Evolutionary conservation across 1,140 invertebrate genomes (phyloP).

Genomic region (Drosophila burlai): DNA sequence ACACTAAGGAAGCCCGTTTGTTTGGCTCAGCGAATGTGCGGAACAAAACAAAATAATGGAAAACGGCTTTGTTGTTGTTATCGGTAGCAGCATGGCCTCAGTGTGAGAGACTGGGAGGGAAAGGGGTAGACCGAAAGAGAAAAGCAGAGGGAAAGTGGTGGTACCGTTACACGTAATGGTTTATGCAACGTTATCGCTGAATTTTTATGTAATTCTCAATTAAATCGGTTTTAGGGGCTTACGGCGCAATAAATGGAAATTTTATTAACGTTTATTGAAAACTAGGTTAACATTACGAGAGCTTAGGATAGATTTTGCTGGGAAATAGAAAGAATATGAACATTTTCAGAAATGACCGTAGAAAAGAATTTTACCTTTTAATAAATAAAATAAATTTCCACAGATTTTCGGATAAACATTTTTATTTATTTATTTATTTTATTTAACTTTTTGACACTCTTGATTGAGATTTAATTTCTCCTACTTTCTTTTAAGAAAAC

Average conservation of each 20-base stretch:
- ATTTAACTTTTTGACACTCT: background rate
- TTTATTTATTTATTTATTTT: too few relatives aligned
- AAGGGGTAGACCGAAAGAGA: background rate
- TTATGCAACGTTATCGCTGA: constrained; percentile 70
- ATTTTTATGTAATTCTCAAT: constrained; percentile 71
- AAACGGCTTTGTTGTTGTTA: constrained; percentile 45
- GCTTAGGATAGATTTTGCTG: background rate
- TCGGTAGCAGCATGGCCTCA: constrained; percentile 5
- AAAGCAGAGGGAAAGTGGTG: background rate
- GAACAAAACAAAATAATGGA: constrained; percentile 76
- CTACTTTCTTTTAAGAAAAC: background rate
- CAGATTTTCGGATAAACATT: too few relatives aligned
- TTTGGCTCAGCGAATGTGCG: constrained; percentile 58
- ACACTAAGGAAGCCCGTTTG: constrained; percentile 44
- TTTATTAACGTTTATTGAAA: background rate
- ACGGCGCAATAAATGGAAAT: background rate
- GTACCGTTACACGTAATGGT: constrained; percentile 52
- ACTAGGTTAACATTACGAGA: too few relatives aligned
- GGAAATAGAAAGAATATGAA: background rate
- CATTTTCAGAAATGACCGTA: background rate
- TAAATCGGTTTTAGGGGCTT: constrained; percentile 40
- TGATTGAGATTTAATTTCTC: background rate
- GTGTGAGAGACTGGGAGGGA: background rate
- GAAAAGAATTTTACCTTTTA: background rate
- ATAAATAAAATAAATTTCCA: too few relatives aligned